Base-by-base conservation (phyloP, 2,797 vertebrate genomes). In the Anguilla pacifica region DNA sequence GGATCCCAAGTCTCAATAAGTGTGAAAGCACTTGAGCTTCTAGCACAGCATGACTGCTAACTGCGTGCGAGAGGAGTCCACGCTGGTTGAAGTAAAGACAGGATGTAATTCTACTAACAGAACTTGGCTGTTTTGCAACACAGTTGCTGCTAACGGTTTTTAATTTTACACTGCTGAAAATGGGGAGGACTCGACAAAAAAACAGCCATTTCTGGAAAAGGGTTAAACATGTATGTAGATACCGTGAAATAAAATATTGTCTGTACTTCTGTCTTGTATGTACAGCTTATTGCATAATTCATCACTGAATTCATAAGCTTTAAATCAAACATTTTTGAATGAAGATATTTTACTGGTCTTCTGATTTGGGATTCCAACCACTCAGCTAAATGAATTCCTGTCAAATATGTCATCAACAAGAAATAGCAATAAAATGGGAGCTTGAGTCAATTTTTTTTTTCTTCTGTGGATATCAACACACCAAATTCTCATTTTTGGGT, bases 371-470 rank as follows among this genome's bases (percentile, higher is more conserved):
- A 28, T 70, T n/a, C 25, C 43, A 46, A 46, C 43, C 43, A 46
- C 43, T 46, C 43, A 46, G 43, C 43, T 19, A 22, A 59, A 17
- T 15, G 3, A 59, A 59, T 59, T 59, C 15, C 57, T 15, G 15
- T 59, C 57, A 59, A 59, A 15, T 15, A 86, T 57, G 72, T 53
- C 49, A 39, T 25, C 51, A 43, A 31, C 35, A 25, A 64, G 39
- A 86, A 64, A 70, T 70, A 10, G 43, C 53, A 72, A 86, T 39
- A 39, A n/a, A 79, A 49, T 19, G 28, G 67, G 85, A 86, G 49
- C 55, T 77, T 53, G 77, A 53, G 46, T 77, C 55, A 77, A 57
- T 55, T 53, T 74, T 67, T n/a, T 6, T 6, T 53, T 15, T 67
- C 64, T n/a, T 67, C 10, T n/a, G 25, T n/a, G 28, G 64, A 70